These are phyloP conservation scores for Mus musculus DNA, from an alignment of 2,113 vertebrate species.

Conservation along the genomic window DNA sequence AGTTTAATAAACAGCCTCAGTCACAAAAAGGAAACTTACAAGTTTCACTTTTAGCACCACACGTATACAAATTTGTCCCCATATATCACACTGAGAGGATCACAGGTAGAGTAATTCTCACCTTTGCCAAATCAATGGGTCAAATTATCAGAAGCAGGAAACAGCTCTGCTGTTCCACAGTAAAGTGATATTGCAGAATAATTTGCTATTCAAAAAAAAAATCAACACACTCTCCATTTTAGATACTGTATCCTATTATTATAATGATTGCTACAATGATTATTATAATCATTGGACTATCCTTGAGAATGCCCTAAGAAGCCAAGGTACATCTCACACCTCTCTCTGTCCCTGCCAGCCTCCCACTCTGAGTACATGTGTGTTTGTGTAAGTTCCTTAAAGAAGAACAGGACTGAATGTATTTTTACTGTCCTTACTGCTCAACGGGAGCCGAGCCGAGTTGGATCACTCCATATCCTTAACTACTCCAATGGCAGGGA, in stretches of 20 bases:
- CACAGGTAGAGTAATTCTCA: conserved; percentile 3
- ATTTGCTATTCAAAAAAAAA: conserved; percentile 25
- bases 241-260: not conserved
- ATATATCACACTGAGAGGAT: not conserved
- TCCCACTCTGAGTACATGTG: not conserved
- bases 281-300: not conserved
- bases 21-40: not conserved
- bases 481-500: not conserved
- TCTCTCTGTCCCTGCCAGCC: not conserved
- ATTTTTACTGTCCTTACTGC: not conserved
- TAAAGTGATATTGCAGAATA: not conserved
- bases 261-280: not conserved
- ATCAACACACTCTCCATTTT: not conserved
- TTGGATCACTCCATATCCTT: not conserved
- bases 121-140: conserved; percentile 8
- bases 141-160: not conserved
- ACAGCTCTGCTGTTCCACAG: not conserved
- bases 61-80: not conserved
- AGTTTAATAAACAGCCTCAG: not conserved
- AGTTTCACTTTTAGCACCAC: not conserved
- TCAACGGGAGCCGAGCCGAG: not conserved
- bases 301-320: not conserved
- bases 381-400: not conserved
- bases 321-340: not conserved
- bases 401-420: not conserved